Evolutionary conservation across 2,888 invertebrate genomes (phyloP).

Genomic region (Tetropium fuscum): DNA sequence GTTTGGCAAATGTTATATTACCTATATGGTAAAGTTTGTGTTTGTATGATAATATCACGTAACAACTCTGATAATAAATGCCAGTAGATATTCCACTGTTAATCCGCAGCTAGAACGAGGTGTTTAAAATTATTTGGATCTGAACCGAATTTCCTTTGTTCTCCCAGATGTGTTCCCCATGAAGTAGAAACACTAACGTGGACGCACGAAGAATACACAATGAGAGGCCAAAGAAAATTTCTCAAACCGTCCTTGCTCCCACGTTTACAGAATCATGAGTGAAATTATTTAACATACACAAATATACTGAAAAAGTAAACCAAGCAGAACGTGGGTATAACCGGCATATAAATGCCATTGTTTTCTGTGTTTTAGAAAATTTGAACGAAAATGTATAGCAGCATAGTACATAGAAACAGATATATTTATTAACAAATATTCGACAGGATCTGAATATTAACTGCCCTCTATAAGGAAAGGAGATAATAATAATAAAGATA

Average conservation of each 20-base stretch:
- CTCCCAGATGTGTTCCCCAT: background rate
- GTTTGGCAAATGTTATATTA: no score
- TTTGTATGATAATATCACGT: no score
- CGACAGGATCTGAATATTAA: no score
- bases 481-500: no score
- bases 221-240: background rate
- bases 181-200: conserved; percentile 3
- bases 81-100: no score
- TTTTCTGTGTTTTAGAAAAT: no score
- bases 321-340: background rate
- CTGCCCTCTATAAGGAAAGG: no score
- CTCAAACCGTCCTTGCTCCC: background rate
- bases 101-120: background rate
- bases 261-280: conserved; percentile 2
- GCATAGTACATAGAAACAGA: background rate
- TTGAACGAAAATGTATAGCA: background rate
- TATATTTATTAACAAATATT: background rate
- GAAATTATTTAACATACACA: conserved; percentile 4
- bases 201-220: background rate
- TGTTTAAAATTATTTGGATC: conserved; percentile 5
- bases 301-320: background rate
- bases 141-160: conserved; percentile 8
- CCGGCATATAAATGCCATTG: no score
- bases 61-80: no score
- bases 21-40: no score